These are phyloP conservation scores for Anarsia innoxiella DNA, from an alignment of 2,888 invertebrate species.

Conservation along the genomic window DNA sequence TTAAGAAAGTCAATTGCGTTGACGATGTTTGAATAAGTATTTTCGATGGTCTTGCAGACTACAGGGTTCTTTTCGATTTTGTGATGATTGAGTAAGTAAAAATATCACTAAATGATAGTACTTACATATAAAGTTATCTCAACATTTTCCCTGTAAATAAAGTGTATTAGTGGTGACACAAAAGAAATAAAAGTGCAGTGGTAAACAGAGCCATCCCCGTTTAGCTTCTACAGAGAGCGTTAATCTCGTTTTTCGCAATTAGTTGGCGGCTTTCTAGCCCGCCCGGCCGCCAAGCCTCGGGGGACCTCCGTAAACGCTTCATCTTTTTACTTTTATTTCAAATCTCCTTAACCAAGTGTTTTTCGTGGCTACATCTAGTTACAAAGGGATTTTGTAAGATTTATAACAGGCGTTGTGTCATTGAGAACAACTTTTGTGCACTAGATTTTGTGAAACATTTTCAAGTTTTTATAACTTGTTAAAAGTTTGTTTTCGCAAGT, in stretches of 20 bases:
- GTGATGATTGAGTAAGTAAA: too few species aligned
- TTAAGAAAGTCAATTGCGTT: neutral
- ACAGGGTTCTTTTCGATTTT: conserved; percentile 28
- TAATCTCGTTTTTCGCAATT: conserved; percentile 71
- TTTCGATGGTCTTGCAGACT: neutral
- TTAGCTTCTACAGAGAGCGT: conserved; percentile 59
- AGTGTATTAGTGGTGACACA: conserved; percentile 60
- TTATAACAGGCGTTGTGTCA: conserved; percentile 25
- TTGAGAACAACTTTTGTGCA: conserved; percentile 27
- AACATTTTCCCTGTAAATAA: conserved; percentile 54
- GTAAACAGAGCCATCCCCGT: conserved; percentile 56
- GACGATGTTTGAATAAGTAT: too few species aligned
- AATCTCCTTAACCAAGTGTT: conserved; percentile 40
- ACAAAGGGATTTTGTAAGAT: conserved; percentile 30
- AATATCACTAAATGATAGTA: too few species aligned
- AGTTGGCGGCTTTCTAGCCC: conserved; percentile 56
- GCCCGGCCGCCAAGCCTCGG: conserved; percentile 38
- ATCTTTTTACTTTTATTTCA: conserved; percentile 44
- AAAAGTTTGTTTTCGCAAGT: too few species aligned
- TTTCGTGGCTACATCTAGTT: conserved; percentile 32
- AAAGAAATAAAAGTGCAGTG: conserved; percentile 50
- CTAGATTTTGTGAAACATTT: too few species aligned
- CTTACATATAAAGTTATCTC: too few species aligned
- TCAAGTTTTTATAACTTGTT: too few species aligned
- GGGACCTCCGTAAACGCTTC: conserved; percentile 43